phyloP scores from a whole-genome alignment of 1,140 invertebrate genomes.

The Lepidotrigona ventralis region DNA sequence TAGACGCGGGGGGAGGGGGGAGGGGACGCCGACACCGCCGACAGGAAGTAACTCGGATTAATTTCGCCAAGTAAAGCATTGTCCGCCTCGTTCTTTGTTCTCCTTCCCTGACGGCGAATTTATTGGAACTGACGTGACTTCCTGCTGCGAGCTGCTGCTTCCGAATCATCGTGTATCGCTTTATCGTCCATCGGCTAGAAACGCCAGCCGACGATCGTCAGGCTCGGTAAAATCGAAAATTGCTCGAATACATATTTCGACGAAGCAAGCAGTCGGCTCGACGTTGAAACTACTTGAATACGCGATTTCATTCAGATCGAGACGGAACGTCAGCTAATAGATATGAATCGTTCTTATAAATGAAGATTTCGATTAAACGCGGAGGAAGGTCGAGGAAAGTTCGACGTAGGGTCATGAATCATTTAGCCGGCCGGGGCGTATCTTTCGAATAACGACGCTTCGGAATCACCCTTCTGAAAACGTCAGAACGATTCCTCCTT shows the following conservation, averaged over 20 bases:
- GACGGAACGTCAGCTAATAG: conserved; percentile 5
- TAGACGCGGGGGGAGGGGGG: conserved; percentile 27
- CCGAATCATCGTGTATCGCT: not conserved
- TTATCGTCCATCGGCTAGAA: not conserved
- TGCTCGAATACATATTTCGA: not conserved
- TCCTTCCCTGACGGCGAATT: conserved; percentile 30
- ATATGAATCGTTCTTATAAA: conserved; percentile 12
- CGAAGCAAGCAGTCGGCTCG: not conserved
- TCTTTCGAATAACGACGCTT: conserved; percentile 56
- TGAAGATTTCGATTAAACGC: conserved; percentile 35
- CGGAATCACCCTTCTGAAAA: conserved; percentile 61
- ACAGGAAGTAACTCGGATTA: conserved; percentile 59
- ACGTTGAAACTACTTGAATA: not conserved
- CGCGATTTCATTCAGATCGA: not conserved
- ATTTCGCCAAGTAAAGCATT: conserved; percentile 48
- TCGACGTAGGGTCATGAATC: conserved; percentile 52
- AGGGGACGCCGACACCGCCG: not conserved
- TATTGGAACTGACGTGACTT: not conserved
- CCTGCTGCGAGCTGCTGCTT: not conserved
- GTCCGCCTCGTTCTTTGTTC: conserved; percentile 59
- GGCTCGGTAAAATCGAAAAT: too few species aligned
- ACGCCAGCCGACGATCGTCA: not conserved
- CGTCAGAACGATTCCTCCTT: conserved; percentile 59
- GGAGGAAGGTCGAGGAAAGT: not conserved
- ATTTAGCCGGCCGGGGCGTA: conserved; percentile 43